A percentile compares a stretch with the other conserved stretches of the same genome.
Evolutionary conservation across 1,140 invertebrate genomes (phyloP).

Genomic region (Drosophila mauritiana): DNA sequence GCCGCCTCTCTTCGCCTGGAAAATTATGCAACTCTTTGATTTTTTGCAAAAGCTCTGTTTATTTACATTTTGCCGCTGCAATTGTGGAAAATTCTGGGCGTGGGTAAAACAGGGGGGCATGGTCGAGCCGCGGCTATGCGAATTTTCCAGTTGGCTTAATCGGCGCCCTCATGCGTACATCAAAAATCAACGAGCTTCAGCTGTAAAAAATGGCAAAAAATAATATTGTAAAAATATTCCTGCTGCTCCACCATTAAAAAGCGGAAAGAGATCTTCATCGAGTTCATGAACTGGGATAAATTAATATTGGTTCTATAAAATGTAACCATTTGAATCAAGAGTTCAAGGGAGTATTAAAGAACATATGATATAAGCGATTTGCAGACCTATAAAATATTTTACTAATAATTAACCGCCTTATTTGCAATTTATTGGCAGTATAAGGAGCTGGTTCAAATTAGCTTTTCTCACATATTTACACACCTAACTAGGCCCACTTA

Average conservation of each 20-base stretch:
- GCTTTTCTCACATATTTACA: constrained; percentile 9
- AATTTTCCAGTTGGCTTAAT: constrained; percentile 74
- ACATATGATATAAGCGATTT: no score
- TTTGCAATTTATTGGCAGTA: not conserved
- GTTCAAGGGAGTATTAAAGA: no score
- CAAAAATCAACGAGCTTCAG: constrained; percentile 55
- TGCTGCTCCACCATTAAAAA: constrained; percentile 13
- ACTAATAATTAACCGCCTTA: not conserved
- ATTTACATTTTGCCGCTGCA: constrained; percentile 55
- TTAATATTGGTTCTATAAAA: not conserved
- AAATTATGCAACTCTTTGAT: constrained; percentile 35
- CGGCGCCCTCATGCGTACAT: constrained; percentile 65
- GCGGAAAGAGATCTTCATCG: not conserved
- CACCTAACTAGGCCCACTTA: constrained; percentile 28
- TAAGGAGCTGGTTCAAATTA: not conserved
- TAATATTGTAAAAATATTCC: constrained; percentile 24
- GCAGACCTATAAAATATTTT: not conserved
- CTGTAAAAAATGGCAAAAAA: constrained; percentile 29
- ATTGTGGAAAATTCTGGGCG: not conserved
- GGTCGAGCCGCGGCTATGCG: constrained; percentile 36
- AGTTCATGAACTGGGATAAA: constrained; percentile 2
- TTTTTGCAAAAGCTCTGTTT: constrained; percentile 61
- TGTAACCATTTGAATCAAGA: not conserved
- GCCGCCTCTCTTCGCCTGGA: constrained; percentile 12
- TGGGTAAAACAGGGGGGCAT: constrained; percentile 9